Conservation (phyloP, 2,113 vertebrate genomes). For the Verasper variegatus region DNA sequence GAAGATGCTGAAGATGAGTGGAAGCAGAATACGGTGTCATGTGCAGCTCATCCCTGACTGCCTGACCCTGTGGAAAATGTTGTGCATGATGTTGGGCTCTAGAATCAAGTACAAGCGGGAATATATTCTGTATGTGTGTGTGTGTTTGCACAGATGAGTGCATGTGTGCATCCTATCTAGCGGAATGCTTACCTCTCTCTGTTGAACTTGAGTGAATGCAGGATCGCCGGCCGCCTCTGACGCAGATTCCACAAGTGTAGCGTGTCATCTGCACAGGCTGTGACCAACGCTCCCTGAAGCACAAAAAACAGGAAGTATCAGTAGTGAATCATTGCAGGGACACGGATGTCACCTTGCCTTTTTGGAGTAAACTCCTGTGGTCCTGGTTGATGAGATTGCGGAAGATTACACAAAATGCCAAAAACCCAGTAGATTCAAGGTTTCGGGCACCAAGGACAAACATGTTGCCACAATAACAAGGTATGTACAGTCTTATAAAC, state of each 20-base stretch:
- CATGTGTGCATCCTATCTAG: no score
- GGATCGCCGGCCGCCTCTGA: slow-evolving; percentile 94
- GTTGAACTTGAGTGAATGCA: slow-evolving; percentile 98
- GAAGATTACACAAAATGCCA: not conserved
- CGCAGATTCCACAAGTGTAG: slow-evolving; percentile 98
- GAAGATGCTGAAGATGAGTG: no score
- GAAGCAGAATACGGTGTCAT: no score
- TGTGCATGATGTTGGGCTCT: no score
- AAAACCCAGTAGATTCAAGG: not conserved
- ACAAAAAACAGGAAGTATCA: slow-evolving; percentile 4
- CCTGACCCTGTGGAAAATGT: no score
- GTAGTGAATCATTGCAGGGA: not conserved
- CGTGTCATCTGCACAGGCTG: slow-evolving; percentile 94
- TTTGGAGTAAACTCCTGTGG: not conserved
- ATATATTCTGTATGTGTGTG: no score
- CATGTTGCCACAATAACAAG: not conserved
- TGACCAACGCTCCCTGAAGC: slow-evolving; percentile 93
- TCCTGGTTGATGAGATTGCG: not conserved
- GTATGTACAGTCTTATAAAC: not conserved
- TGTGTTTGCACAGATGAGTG: no score
- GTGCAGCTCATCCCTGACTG: no score
- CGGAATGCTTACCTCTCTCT: slow-evolving; percentile 89
- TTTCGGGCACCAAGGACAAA: not conserved
- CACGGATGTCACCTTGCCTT: slow-evolving; percentile 28
- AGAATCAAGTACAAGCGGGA: no score